Conservation (phyloP, 2,113 vertebrate genomes). For the Pycnonotus jocosus region DNA sequence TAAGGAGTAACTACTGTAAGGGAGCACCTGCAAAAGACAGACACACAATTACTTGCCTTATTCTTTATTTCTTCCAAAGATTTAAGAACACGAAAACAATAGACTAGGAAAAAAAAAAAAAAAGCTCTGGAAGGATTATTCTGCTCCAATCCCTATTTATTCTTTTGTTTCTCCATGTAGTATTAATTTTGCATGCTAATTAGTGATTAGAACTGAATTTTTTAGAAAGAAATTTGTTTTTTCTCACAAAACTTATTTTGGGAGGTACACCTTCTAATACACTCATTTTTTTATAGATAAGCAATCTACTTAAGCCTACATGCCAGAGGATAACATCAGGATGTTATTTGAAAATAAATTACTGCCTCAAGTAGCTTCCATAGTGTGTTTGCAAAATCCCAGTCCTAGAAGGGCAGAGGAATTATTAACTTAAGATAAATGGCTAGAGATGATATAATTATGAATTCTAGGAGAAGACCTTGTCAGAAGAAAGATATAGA, state of each 20-base stretch:
- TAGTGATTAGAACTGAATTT: not conserved
- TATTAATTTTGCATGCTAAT: conserved; percentile 25
- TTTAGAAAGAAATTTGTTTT: not conserved
- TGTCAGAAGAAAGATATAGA: not conserved
- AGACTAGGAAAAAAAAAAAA: not conserved
- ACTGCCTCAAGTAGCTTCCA: not conserved
- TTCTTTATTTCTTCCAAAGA: not conserved
- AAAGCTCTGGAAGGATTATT: not conserved
- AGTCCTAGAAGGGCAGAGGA: not conserved
- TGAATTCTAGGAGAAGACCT: conserved; percentile 9
- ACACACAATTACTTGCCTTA: not conserved
- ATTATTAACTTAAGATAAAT: conserved; percentile 43
- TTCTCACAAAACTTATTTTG: not conserved
- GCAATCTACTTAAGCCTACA: not conserved
- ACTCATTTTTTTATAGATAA: not conserved
- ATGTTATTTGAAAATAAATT: conserved; percentile 29
- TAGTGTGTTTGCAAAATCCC: conserved; percentile 4
- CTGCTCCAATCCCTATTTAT: not conserved
- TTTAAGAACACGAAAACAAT: not conserved
- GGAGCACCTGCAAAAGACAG: not conserved
- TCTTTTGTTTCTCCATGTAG: not conserved
- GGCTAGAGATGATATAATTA: not conserved
- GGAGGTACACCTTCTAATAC: not conserved
- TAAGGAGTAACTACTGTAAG: not conserved
- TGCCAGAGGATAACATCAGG: not conserved